Base-by-base conservation (phyloP, 2,797 vertebrate genomes). In the Pseudotriccus pelzelni region DNA sequence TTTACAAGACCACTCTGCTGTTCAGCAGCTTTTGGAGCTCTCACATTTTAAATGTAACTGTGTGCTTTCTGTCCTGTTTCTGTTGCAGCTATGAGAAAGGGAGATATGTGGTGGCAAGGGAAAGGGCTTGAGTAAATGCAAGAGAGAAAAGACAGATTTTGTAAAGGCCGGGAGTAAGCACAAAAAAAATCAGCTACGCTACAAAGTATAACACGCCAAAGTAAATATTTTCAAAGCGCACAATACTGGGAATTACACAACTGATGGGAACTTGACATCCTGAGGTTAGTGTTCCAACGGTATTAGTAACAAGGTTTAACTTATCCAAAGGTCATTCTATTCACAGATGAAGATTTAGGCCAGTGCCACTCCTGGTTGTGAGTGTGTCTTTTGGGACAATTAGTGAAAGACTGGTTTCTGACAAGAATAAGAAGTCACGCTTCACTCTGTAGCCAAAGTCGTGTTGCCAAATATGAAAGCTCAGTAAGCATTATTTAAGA, bases 261-360 rank as follows among this genome's bases (percentile, higher is more conserved):
- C 74, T 91, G 80, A 79, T 92, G 94, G 87, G 93, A 95, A 83
- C 84, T 84, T 92, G 84, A 88, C 95, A 86, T 87, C 60, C 85
- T 73, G 76, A 94, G 87, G 89, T 94, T 93, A 92, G 70, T 91
- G 84, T 83, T 93, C 81, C 7, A 11, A 13, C 73, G 75, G 17
- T 59, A n/a, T 56, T 92, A 70, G 53, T 90, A 83, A 77, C 68
- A 47, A 81, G 60, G 85, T 77, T 95, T 93, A 84, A 70, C 53
- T 91, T 63, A n/a, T 28, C 63, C 36, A 66, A 84, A 84, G 53
- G 39, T 28, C 52, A 6, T 36, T 18, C 28, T 23, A 3, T 36
- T 75, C 56, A 60, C 58, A 74, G 58, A 14, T 80, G 58, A 52
- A 83, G 75, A 41, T 47, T 53, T 41, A 28, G 87, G 52, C 49